Evolutionary conservation across 2,113 vertebrate genomes (phyloP).

Genomic region (Pachycephala philippinensis): DNA sequence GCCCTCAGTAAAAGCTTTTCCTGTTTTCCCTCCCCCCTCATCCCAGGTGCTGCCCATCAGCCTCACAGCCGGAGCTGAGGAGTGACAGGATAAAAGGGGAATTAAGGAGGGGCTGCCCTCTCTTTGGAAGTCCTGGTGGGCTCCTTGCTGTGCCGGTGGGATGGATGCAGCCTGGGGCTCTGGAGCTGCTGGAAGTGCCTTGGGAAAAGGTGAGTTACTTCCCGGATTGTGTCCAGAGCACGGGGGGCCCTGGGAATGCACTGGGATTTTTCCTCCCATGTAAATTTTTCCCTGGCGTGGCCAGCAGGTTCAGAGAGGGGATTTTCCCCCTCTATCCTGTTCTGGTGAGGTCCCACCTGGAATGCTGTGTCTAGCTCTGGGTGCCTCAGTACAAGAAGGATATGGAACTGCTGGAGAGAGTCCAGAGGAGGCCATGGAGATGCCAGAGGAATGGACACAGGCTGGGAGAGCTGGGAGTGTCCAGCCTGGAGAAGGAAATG

Average conservation of each 20-base stretch:
- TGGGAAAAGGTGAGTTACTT: neutral
- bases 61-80: neutral
- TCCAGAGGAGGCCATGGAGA: neutral
- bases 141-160: neutral
- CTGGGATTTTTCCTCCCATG: fast-evolving
- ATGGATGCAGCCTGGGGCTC: neutral
- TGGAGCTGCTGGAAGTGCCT: neutral
- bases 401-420: neutral
- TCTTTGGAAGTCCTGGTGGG: too few relatives aligned
- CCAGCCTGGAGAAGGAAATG: neutral
- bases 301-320: too few relatives aligned
- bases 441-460: neutral
- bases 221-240: fast-evolving
- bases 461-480: neutral
- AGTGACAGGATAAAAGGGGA: neutral
- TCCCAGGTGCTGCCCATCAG: neutral
- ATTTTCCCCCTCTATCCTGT: neutral
- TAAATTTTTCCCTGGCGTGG: fast-evolving
- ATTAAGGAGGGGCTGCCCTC: fast-evolving
- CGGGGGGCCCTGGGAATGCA: fast-evolving
- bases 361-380: neutral
- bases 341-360: neutral
- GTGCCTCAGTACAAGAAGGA: neutral
- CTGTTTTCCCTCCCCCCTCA: neutral
- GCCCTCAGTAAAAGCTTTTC: neutral